Base-by-base conservation (phyloP, 64 coral and sea anemone species). In the Anthopleura sola region DNA sequence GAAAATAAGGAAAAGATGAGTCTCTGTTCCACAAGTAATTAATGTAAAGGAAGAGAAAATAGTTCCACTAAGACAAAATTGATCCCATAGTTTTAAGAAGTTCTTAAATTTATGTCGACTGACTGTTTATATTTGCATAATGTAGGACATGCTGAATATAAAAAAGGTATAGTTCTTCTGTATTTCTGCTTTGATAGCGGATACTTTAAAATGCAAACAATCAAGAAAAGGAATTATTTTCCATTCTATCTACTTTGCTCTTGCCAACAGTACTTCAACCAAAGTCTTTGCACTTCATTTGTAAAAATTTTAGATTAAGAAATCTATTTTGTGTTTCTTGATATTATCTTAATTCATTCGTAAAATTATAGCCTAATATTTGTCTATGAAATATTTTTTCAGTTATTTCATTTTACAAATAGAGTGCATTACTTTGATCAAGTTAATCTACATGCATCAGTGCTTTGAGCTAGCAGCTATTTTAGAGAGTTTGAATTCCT, bases 381-480 rank as follows among this genome's bases (percentile, higher is more conserved):
- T 71, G 6, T 71, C 10, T n/a, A 26, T 33, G 14, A 34, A 32
- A 33, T 69, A 13, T 15, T 36, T 71, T 71, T 33, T 31, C 6
- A 71, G 66, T 71, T 71, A 71, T 71, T 34, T 71, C 34, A 34
- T 71, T 71, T 71, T 71, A 71, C 29, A 71, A 33, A 71, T 71
- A 17, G 29, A 71, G 66, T 71, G 66, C 66, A 71, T 71, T 23
- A 62, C 58, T 62, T 56, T 62, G 58, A 53, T 53, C 14, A 62
- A 62, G 6, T 26, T 26, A 26, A 62, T n/a, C n/a, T 62, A 0
- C 5, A 4, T 62, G 58, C 58, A 62, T 20, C 16, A 20, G 20
- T 56, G 55, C 55, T 56, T 56, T 56, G 18, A 56, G 55, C 14
- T 53, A 53, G 50, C 16, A 17, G 16, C 12, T 53, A 53, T 53